These are phyloP conservation scores for Ispidina lecontei DNA, from an alignment of 2,797 vertebrate species.

Conservation along the genomic window DNA sequence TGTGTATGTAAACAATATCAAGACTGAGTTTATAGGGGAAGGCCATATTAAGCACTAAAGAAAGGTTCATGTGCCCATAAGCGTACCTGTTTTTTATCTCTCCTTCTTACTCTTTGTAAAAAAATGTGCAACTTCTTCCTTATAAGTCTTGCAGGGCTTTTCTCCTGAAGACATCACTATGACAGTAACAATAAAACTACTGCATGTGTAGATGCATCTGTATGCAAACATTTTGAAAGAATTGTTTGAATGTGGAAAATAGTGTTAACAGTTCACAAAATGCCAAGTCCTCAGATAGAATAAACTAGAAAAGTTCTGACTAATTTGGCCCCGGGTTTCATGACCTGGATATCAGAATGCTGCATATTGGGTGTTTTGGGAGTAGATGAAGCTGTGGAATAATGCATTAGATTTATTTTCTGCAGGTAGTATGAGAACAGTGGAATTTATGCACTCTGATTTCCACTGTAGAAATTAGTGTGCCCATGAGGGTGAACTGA, in stretches of 20 bases:
- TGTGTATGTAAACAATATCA: not conserved
- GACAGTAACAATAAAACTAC: not conserved
- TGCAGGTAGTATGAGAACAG: not conserved
- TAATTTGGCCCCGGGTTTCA: not conserved
- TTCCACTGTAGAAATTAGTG: not conserved
- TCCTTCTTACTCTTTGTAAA: not conserved
- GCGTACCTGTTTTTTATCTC: not conserved
- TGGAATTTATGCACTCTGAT: not conserved
- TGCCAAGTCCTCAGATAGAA: not conserved
- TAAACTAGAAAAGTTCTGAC: not conserved
- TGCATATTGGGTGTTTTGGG: not conserved
- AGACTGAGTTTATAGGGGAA: not conserved
- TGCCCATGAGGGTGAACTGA: not conserved
- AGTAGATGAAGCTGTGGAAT: not conserved
- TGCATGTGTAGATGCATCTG: not conserved
- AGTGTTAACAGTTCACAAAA: not conserved
- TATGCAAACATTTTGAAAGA: not conserved
- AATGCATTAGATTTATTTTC: not conserved
- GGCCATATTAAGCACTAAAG: not conserved
- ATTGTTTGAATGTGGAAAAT: not conserved
- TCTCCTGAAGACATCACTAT: not conserved
- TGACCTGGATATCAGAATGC: not conserved
- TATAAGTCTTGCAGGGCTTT: not conserved
- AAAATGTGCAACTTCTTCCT: not conserved
- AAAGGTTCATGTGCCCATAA: not conserved